Conservation (phyloP, 1,140 invertebrate genomes). For the Pseudoatta argentina region DNA sequence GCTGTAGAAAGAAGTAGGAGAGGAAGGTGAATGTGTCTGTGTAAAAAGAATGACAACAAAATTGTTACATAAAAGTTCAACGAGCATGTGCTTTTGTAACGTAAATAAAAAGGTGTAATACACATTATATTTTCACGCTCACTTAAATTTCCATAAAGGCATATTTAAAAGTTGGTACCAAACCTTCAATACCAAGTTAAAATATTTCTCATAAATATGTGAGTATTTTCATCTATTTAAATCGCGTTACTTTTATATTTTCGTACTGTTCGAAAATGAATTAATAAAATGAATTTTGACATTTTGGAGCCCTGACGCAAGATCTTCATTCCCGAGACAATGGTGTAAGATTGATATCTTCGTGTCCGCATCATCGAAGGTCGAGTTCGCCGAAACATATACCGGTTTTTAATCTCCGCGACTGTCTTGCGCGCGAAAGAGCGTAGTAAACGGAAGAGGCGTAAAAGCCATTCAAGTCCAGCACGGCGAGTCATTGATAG, state of each 20-base stretch:
- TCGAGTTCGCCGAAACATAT: constrained; percentile 32
- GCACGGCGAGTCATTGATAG: constrained; percentile 84
- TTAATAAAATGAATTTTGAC: background rate
- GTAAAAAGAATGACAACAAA: background rate
- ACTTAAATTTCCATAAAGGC: background rate
- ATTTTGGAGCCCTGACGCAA: background rate
- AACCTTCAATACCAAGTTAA: background rate
- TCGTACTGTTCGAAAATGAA: background rate
- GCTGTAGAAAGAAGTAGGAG: too few species aligned
- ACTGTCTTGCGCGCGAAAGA: constrained; percentile 71
- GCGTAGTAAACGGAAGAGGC: constrained; percentile 79
- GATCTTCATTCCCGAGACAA: constrained; percentile 15
- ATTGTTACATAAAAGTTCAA: constrained; percentile 34
- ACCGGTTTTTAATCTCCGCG: constrained; percentile 53
- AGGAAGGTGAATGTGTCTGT: background rate
- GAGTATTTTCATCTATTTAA: background rate
- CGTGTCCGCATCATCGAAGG: background rate
- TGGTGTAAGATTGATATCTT: background rate
- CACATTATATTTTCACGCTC: background rate
- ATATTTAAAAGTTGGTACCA: background rate
- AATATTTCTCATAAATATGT: background rate
- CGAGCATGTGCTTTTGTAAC: background rate
- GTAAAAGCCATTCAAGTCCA: constrained; percentile 82
- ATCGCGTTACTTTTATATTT: background rate
- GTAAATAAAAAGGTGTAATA: background rate